phyloP scores from a whole-genome alignment of 2,113 vertebrate species.

The Ailuropoda melanoleuca region DNA sequence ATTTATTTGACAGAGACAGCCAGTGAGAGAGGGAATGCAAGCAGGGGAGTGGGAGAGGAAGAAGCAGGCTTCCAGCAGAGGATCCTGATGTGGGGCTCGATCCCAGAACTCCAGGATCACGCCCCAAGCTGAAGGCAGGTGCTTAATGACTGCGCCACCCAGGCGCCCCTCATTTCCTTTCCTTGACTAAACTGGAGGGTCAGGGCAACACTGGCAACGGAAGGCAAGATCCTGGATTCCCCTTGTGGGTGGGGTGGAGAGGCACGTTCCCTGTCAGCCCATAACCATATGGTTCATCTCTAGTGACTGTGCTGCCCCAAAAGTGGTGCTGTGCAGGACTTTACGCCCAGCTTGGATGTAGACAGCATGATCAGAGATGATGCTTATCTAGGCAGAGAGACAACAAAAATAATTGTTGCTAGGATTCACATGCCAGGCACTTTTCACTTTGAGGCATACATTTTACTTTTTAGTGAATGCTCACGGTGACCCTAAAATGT shows the following conservation, averaged over 20 bases:
- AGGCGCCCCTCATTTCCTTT: constrained; percentile 8
- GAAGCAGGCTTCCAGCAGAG: no score
- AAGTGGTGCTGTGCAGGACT: neutral
- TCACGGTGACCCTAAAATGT: neutral
- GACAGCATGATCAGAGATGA: neutral
- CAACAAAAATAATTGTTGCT: neutral
- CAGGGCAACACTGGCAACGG: neutral
- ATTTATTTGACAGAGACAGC: no score
- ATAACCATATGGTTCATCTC: neutral
- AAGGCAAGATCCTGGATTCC: neutral
- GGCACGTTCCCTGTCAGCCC: neutral
- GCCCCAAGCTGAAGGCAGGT: no score
- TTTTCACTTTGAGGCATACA: neutral
- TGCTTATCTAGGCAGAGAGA: neutral
- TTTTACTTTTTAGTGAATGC: neutral
- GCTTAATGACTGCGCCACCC: no score
- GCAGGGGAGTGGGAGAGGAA: no score
- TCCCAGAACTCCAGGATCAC: no score
- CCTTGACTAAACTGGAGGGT: neutral
- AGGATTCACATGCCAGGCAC: neutral
- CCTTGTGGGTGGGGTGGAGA: neutral
- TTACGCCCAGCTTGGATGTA: neutral
- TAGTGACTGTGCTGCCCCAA: neutral
- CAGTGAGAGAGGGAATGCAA: no score
- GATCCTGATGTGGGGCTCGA: no score